Percentiles rank a stretch among this genome's conserved stretches.
phyloP scores from a whole-genome alignment of 2,797 vertebrate species.

The Malacoraja senta region DNA sequence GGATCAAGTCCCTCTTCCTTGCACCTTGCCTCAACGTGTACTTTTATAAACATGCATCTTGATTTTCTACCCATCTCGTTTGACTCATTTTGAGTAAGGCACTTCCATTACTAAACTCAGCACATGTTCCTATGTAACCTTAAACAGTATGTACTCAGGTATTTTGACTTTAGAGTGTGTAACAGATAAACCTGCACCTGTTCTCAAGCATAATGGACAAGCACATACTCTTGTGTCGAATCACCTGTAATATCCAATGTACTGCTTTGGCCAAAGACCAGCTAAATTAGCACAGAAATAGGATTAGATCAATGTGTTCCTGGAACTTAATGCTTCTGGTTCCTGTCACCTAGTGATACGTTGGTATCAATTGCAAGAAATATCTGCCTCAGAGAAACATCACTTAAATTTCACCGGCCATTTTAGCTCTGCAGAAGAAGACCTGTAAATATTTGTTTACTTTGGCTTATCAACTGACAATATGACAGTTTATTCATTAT shows the following conservation, averaged over 20 bases:
- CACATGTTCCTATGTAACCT: not conserved
- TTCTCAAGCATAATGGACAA: not conserved
- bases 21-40: not conserved
- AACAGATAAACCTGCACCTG: not conserved
- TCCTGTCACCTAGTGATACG: not conserved
- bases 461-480: not conserved
- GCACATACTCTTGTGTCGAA: not conserved
- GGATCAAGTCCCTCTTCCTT: not conserved
- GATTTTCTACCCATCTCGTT: not conserved
- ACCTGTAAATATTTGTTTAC: not conserved
- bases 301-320: not conserved
- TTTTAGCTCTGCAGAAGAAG: not conserved
- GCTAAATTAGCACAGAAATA: not conserved
- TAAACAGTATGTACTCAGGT: not conserved
- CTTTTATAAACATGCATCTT: not conserved
- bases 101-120: not conserved
- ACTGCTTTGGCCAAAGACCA: not conserved
- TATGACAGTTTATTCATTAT: not conserved
- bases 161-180: not conserved
- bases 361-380: not conserved
- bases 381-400: not conserved
- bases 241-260: not conserved
- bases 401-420: not conserved
- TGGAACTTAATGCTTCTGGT: not conserved
- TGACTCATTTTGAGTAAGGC: not conserved